Conservation (phyloP, 2,797 vertebrate species). For the Paratrypauchen microcephalus region DNA sequence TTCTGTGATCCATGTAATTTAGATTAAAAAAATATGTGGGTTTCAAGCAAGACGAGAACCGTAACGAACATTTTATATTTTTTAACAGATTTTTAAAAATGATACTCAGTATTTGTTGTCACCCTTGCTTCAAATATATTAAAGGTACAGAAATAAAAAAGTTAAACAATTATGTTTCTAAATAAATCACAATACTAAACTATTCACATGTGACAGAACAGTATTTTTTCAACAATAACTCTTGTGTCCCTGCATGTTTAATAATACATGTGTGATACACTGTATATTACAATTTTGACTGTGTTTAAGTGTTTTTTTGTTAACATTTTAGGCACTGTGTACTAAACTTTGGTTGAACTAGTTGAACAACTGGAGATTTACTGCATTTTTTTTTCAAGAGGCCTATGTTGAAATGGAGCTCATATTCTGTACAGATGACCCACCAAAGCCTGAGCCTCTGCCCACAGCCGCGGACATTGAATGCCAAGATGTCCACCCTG, state of each 20-base stretch:
- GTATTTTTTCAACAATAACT: neutral
- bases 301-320: neutral
- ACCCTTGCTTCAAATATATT: neutral
- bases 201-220: neutral
- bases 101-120: no score
- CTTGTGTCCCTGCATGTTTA: neutral
- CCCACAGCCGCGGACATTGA: slow-evolving; percentile 21
- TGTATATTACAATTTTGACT: neutral
- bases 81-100: neutral
- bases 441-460: slow-evolving; percentile 11
- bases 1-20: neutral
- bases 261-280: neutral
- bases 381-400: slow-evolving; percentile 10
- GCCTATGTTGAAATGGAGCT: slow-evolving; percentile 45
- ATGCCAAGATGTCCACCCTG: slow-evolving; percentile 18
- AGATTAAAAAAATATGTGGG: neutral
- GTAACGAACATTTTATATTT: neutral
- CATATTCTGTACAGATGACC: slow-evolving; percentile 23
- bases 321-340: slow-evolving; percentile 42
- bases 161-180: neutral
- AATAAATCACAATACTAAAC: neutral
- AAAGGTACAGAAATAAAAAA: neutral
- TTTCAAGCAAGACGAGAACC: neutral
- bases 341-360: neutral
- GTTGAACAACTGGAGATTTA: slow-evolving; percentile 23